Conservation (phyloP, 1,140 invertebrate genomes). For the Stegodyphus mimosarum region DNA sequence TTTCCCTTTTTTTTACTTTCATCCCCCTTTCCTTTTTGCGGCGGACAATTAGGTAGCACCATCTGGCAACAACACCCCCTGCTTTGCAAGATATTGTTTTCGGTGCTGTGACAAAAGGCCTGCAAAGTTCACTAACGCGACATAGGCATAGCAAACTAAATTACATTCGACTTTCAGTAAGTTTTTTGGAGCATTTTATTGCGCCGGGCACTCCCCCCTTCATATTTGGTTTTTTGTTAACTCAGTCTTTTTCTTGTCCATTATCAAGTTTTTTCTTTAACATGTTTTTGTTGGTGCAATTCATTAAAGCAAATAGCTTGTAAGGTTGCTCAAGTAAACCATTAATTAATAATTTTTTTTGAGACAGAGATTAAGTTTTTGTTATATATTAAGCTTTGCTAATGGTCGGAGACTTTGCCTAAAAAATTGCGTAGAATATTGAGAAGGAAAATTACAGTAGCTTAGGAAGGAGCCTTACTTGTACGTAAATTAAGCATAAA, state of each 20-base stretch:
- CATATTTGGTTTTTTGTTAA: conserved; percentile 4
- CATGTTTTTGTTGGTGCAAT: conserved; percentile 6
- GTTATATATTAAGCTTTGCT: not conserved
- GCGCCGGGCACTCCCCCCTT: conserved; percentile 3
- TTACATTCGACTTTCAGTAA: conserved; percentile 16
- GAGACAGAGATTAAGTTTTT: not conserved
- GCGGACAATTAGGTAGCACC: conserved; percentile 58
- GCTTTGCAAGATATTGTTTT: conserved; percentile 61
- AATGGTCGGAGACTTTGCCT: not conserved
- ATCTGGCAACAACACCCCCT: conserved; percentile 52
- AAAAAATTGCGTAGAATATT: too few species aligned
- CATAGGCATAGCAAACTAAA: conserved; percentile 41
- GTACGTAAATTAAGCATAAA: too few species aligned
- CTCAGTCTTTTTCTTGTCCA: not conserved
- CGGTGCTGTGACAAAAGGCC: conserved; percentile 46
- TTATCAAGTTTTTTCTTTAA: conserved; percentile 44
- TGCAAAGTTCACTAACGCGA: conserved; percentile 56
- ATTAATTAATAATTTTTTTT: conserved; percentile 56
- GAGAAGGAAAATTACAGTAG: too few species aligned
- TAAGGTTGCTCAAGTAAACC: conserved; percentile 15
- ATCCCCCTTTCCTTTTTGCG: conserved; percentile 36
- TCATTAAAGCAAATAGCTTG: conserved; percentile 47
- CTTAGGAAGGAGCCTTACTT: too few species aligned
- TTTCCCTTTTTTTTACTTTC: not conserved
- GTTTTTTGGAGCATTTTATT: conserved; percentile 52